phyloP scores from a whole-genome alignment of 2,888 invertebrate genomes.

The Thecophora atra region DNA sequence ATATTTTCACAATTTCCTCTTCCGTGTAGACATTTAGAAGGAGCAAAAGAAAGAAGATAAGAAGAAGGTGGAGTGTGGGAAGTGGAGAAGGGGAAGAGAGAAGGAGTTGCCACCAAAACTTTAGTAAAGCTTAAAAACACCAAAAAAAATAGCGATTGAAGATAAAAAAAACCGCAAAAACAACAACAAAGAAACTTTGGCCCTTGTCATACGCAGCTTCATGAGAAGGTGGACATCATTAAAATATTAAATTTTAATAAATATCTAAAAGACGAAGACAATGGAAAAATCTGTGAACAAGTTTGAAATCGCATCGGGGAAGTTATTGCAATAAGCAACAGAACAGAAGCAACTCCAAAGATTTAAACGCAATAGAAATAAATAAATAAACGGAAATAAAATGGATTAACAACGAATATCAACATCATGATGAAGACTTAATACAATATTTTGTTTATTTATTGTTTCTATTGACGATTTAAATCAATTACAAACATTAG shows the following conservation, averaged over 20 bases:
- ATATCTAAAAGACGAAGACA: too few species aligned
- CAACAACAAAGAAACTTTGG: too few species aligned
- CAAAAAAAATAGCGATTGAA: background rate
- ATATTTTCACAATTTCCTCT: background rate
- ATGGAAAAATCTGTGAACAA: too few species aligned
- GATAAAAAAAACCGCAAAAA: too few species aligned
- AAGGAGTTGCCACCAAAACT: conserved; percentile 2
- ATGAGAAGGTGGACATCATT: too few species aligned
- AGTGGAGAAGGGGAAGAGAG: background rate
- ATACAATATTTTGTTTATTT: conserved; percentile 20
- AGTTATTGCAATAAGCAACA: too few species aligned
- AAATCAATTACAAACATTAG: conserved; percentile 17
- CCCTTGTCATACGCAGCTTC: too few species aligned
- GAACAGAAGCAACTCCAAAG: conserved; percentile 4
- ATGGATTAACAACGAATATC: too few species aligned
- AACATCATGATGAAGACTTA: conserved; percentile 21
- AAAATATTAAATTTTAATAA: too few species aligned
- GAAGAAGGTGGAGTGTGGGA: too few species aligned
- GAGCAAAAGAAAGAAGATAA: conserved; percentile 1
- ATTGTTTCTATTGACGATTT: conserved; percentile 27
- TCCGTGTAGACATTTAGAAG: background rate
- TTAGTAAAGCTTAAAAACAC: background rate
- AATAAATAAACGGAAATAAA: background rate
- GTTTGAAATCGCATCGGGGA: too few species aligned
- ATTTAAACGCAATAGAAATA: background rate